These are phyloP conservation scores for Drosophila colorata DNA, from an alignment of 2,888 invertebrate genomes.

Conservation along the genomic window DNA sequence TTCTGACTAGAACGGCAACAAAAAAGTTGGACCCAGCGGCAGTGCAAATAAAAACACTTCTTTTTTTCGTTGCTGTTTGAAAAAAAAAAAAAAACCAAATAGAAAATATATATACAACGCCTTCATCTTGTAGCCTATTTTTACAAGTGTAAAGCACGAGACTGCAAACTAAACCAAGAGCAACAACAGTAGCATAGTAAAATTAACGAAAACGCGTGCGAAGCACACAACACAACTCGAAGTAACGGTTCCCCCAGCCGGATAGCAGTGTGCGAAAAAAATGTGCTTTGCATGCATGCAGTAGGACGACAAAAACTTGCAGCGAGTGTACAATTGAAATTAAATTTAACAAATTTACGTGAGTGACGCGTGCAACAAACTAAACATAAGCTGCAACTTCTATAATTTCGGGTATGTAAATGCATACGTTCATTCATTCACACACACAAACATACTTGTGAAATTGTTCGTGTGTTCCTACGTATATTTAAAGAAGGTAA, in stretches of 20 bases:
- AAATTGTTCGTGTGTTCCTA: constrained; percentile 5
- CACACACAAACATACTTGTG: constrained; percentile 17
- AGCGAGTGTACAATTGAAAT: constrained; percentile 65
- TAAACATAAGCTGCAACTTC: constrained; percentile 29
- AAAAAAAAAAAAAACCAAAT: constrained; percentile 10
- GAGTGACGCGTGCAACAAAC: constrained; percentile 44
- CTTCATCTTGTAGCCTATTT: constrained; percentile 45
- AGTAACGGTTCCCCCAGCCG: constrained; percentile 71
- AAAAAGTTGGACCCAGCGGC: constrained; percentile 30
- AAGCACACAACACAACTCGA: constrained; percentile 51
- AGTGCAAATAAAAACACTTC: constrained; percentile 54
- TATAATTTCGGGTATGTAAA: constrained; percentile 46
- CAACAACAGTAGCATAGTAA: constrained; percentile 49
- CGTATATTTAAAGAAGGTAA: constrained; percentile 17
- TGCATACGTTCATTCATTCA: constrained; percentile 11
- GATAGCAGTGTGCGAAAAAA: constrained; percentile 62
- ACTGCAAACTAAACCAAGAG: constrained; percentile 32
- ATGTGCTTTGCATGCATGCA: constrained; percentile 74
- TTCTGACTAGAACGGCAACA: constrained; percentile 47
- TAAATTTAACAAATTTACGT: constrained; percentile 60
- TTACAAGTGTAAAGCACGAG: constrained; percentile 48
- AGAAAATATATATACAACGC: constrained; percentile 38
- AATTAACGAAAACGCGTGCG: constrained; percentile 60
- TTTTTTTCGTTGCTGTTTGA: constrained; percentile 45
- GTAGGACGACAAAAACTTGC: constrained; percentile 43